These are phyloP conservation scores for Lobophora halterata DNA, from an alignment of 2,888 invertebrate genomes.

Conservation along the genomic window DNA sequence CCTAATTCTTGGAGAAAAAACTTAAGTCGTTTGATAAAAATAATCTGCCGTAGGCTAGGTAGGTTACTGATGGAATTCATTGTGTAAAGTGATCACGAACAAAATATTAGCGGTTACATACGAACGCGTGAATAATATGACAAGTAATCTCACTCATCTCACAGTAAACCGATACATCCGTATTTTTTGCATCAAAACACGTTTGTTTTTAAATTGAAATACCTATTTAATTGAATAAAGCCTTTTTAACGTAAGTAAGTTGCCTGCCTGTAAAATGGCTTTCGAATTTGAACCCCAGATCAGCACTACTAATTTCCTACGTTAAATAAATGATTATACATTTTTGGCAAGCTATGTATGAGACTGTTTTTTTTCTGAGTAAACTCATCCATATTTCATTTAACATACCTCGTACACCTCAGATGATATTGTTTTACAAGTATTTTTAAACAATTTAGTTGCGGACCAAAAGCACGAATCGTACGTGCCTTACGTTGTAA, in stretches of 20 bases:
- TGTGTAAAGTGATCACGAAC: slow-evolving; percentile 24
- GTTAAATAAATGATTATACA: too few relatives aligned
- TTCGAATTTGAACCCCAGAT: too few relatives aligned
- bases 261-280: too few relatives aligned
- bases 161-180: slow-evolving; percentile 45
- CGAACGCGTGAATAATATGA: slow-evolving; percentile 50
- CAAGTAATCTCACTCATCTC: slow-evolving; percentile 47
- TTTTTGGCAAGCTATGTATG: slow-evolving; percentile 2
- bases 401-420: not conserved
- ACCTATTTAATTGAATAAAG: too few relatives aligned
- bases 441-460: slow-evolving; percentile 14
- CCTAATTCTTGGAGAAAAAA: too few relatives aligned
- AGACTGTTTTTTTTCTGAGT: slow-evolving; percentile 7
- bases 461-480: slow-evolving; percentile 41
- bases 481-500: slow-evolving; percentile 67
- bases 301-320: too few relatives aligned
- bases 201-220: too few relatives aligned
- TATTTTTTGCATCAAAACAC: slow-evolving; percentile 18
- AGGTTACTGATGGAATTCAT: slow-evolving; percentile 7
- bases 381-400: slow-evolving; percentile 15
- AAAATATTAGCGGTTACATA: slow-evolving; percentile 50
- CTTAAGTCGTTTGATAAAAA: too few relatives aligned
- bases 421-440: slow-evolving; percentile 10
- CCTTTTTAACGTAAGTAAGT: too few relatives aligned
- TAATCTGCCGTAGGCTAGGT: not conserved